Evolutionary conservation across 1,140 invertebrate genomes (phyloP), one percentile per base, ranked within the genome.

Genomic region (Tetragnatha versicolor): DNA sequence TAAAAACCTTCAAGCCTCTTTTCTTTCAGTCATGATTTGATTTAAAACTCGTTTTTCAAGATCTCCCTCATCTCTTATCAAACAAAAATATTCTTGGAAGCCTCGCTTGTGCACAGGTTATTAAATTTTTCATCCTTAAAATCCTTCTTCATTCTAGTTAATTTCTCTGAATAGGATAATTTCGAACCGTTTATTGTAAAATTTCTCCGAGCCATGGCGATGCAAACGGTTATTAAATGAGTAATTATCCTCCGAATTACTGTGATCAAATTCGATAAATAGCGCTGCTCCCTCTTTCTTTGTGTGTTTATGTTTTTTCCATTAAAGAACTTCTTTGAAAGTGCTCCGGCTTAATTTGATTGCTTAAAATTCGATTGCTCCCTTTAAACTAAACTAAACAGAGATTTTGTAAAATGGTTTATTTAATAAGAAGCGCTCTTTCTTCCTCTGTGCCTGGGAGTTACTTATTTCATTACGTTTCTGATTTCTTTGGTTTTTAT

Each of bases 331-430:
- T 75, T 9, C 31, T 14, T 31, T 20, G 20, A 7, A 20, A 10
- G 3, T 49, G 10, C 29, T 29, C 42, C 49, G 20, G 58, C 60
- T 20, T 77, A 77, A 77, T 77, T 77, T 77, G 73, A 77, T 77
- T 77, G 73, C 60, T 65, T 66, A 77, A 77, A 77, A 77, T 77
- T 77, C 60, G 33, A 77, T 77, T 77, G 47, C 45, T 45, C 73
- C 17, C 35, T 77, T 66, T 65, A 77, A 77, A 77, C 73, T 77
- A 77, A 66, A 77, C 73, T 77, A 77, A 77, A 77, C 73, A 77
- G 73, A 77, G 73, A 77, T 77, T 77, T 77, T 77, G 73, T 66
- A 77, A 77, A 77, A 77, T 77, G 73, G 60, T 77, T 77, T 77
- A 77, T 77, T 77, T 51, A 77, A 77, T 77, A 77, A 77, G 33